Percentiles rank a stretch among this genome's conserved stretches.
phyloP scores from a whole-genome alignment of 2,888 invertebrate species.

The Caenorhabditis sulstoni region DNA sequence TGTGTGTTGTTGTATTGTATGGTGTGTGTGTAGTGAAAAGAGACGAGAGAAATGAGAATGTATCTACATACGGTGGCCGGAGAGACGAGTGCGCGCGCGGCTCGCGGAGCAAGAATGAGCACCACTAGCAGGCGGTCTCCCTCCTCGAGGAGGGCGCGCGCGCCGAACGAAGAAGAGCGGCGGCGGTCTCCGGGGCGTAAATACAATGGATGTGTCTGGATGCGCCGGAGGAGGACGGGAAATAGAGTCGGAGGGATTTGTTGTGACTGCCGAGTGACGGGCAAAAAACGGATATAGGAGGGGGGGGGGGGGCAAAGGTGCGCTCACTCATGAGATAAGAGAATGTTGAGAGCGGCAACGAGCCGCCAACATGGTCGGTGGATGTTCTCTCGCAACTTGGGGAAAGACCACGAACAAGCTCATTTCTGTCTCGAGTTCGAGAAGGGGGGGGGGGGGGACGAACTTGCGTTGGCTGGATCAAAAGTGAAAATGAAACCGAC shows the following conservation, averaged over 20 bases:
- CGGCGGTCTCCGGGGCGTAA: constrained; percentile 18
- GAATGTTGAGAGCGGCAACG: too few species aligned
- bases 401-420: too few species aligned
- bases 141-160: constrained; percentile 37
- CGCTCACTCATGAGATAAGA: too few species aligned
- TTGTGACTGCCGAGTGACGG: constrained; percentile 24
- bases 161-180: constrained; percentile 10
- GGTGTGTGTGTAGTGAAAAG: constrained; percentile 26
- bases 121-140: constrained; percentile 17
- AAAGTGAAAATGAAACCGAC: too few species aligned
- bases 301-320: constrained; percentile 10
- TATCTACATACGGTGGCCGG: constrained; percentile 47
- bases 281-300: constrained; percentile 39
- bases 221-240: not conserved
- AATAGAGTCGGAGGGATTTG: constrained; percentile 4
- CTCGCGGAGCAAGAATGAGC: constrained; percentile 18
- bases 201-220: constrained; percentile 51
- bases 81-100: constrained; percentile 11
- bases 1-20: constrained; percentile 26
- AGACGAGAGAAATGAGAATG: constrained; percentile 29
- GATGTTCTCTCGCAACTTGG: too few species aligned
- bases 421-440: too few species aligned
- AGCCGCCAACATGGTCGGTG: too few species aligned
- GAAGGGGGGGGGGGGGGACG: too few species aligned
- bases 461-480: too few species aligned